These are phyloP conservation scores for Pogona vitticeps DNA, from an alignment of 2,113 vertebrate species.

Conservation along the genomic window DNA sequence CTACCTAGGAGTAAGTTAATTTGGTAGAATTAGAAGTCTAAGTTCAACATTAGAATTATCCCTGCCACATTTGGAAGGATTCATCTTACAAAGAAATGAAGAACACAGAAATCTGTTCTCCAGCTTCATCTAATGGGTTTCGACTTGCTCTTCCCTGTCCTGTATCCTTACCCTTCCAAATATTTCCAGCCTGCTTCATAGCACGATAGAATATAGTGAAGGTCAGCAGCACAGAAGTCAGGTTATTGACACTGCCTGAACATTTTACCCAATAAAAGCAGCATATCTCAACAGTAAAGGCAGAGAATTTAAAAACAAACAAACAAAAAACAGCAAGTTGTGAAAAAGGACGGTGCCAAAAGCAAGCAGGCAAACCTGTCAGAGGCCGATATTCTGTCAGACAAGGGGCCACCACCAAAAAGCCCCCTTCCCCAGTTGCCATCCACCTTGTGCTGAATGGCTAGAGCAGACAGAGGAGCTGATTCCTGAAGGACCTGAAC, in stretches of 20 bases:
- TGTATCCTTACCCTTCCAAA: not conserved
- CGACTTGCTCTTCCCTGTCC: not conserved
- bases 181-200: not conserved
- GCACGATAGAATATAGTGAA: not conserved
- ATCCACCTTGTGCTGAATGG: not conserved
- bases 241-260: too few species aligned
- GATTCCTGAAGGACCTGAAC: not conserved
- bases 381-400: not conserved
- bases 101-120: too few species aligned
- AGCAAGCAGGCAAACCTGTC: not conserved
- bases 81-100: not conserved
- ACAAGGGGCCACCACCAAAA: too few species aligned
- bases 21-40: not conserved
- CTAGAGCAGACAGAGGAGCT: too few species aligned
- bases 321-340: not conserved
- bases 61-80: too few species aligned
- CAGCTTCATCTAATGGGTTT: too few species aligned
- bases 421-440: not conserved
- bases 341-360: not conserved
- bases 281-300: not conserved
- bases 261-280: too few species aligned
- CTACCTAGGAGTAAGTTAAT: constrained; percentile 25
- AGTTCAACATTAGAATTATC: too few species aligned
- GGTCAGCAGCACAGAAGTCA: not conserved
- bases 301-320: not conserved